phyloP scores from a whole-genome alignment of 2,888 invertebrate genomes.

The Aphodius sticticus region DNA sequence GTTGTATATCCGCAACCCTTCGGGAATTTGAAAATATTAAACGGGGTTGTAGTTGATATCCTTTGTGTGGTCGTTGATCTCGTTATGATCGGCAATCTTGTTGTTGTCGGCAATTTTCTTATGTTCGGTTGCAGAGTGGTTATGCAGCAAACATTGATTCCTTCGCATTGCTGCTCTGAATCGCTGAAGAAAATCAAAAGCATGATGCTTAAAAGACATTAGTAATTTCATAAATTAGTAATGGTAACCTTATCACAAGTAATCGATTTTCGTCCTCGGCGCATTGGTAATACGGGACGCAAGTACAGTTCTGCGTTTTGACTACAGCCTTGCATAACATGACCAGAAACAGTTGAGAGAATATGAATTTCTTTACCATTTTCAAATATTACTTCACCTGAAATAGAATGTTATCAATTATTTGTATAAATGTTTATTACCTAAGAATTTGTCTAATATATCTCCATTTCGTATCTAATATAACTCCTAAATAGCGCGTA shows the following conservation, averaged over 20 bases:
- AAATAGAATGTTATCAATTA: not conserved
- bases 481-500: too few relatives aligned
- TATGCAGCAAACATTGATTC: constrained; percentile 43
- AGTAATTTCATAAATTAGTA: too few relatives aligned
- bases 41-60: not conserved
- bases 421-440: too few relatives aligned
- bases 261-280: constrained; percentile 40
- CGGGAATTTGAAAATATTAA: not conserved
- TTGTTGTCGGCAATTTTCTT: constrained; percentile 19
- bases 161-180: constrained; percentile 35
- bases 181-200: constrained; percentile 25
- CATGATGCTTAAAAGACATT: constrained; percentile 21
- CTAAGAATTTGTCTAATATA: too few relatives aligned
- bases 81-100: not conserved
- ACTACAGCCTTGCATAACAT: not conserved
- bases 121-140: constrained; percentile 24
- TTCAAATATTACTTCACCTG: not conserved
- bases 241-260: constrained; percentile 36
- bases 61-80: not conserved
- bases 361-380: not conserved
- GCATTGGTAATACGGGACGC: constrained; percentile 44
- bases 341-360: not conserved
- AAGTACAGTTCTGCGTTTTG: constrained; percentile 34
- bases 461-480: too few relatives aligned
- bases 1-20: constrained; percentile 38